Conservation (phyloP, 2,113 vertebrate genomes). For the Nestor notabilis region DNA sequence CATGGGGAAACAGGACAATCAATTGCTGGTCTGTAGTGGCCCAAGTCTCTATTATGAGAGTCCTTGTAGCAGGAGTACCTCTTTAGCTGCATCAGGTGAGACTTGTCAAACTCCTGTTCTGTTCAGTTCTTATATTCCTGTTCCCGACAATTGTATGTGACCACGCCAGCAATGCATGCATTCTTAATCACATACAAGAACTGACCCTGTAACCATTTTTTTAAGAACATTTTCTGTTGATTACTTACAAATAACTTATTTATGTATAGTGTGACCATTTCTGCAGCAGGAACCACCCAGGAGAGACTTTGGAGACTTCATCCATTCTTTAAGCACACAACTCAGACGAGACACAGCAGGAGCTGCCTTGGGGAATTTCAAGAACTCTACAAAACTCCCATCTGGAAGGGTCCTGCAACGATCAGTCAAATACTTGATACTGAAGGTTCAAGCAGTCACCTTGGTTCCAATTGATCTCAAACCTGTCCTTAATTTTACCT, state of each 20-base stretch:
- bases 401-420: neutral
- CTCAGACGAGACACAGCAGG: neutral
- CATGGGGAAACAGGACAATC: neutral
- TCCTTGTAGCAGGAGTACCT: neutral
- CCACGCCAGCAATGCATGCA: fast-evolving
- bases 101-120: neutral
- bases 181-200: neutral
- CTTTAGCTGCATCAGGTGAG: neutral
- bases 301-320: neutral
- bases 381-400: neutral
- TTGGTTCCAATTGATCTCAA: neutral
- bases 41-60: neutral
- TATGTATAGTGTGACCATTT: neutral
- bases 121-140: neutral
- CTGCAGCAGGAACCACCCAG: neutral
- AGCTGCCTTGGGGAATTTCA: neutral
- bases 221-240: neutral
- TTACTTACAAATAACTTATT: neutral
- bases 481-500: neutral
- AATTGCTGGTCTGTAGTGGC: neutral
- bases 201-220: neutral
- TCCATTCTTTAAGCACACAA: neutral
- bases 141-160: fast-evolving
- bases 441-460: neutral
- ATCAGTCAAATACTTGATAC: neutral